phyloP scores from a whole-genome alignment of 2,888 invertebrate genomes.

The Sarcophaga subvicina region DNA sequence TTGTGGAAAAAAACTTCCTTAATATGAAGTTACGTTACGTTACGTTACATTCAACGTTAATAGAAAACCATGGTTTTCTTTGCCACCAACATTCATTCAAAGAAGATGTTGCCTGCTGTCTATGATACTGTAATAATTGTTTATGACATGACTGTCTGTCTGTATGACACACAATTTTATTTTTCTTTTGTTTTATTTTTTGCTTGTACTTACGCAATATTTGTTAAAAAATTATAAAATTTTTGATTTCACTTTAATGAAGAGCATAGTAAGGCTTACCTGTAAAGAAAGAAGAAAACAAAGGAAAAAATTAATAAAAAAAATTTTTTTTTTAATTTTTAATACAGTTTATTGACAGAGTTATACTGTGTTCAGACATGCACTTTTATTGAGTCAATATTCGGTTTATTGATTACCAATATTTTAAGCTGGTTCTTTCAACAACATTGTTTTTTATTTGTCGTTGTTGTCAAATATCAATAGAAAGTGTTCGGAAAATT shows the following conservation, averaged over 20 bases:
- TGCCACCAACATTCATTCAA: slow-evolving; percentile 17
- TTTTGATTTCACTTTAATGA: not conserved
- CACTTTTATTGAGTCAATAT: too few species aligned
- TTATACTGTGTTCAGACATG: too few species aligned
- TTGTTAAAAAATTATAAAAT: slow-evolving; percentile 14
- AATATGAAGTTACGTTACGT: not conserved
- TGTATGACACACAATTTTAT: not conserved
- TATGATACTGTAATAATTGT: slow-evolving; percentile 37
- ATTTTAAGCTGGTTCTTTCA: too few species aligned
- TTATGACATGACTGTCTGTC: slow-evolving; percentile 29
- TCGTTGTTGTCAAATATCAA: too few species aligned
- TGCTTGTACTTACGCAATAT: slow-evolving; percentile 50
- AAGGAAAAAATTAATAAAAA: slow-evolving; percentile 14
- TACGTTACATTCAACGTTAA: not conserved
- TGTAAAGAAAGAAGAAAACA: slow-evolving; percentile 33
- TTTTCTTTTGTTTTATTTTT: not conserved
- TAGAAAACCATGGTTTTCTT: not conserved
- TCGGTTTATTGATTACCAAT: too few species aligned
- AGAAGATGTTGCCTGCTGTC: slow-evolving; percentile 43
- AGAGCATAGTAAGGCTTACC: slow-evolving; percentile 45
- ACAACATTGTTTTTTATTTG: too few species aligned
- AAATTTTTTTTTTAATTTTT: too few species aligned
- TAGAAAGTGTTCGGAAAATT: too few species aligned
- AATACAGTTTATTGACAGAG: too few species aligned
- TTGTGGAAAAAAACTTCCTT: slow-evolving; percentile 39